Percentiles rank a stretch among this genome's conserved stretches.
phyloP scores from a whole-genome alignment of 2,113 vertebrate species.

The Aix galericulata region DNA sequence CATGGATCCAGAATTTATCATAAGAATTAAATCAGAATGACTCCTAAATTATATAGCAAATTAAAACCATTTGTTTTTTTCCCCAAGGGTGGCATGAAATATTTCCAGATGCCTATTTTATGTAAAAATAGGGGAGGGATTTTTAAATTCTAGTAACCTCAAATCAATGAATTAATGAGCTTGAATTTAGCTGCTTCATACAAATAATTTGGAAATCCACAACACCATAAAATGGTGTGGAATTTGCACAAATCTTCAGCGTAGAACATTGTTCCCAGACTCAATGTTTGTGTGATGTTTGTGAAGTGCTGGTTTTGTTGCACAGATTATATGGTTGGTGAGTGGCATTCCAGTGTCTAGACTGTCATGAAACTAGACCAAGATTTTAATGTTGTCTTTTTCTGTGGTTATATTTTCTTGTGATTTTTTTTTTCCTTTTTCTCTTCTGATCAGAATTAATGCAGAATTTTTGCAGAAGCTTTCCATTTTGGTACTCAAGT shows the following conservation, averaged over 20 bases:
- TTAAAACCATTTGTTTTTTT: background rate
- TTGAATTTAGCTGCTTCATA: conserved; percentile 55
- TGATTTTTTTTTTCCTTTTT: background rate
- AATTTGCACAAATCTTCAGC: conserved; percentile 48
- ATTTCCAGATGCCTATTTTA: conserved; percentile 6
- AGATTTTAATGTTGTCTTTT: conserved; percentile 27
- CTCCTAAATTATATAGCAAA: background rate
- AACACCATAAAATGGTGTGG: conserved; percentile 20
- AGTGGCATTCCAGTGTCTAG: conserved; percentile 56
- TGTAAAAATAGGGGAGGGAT: conserved; percentile 20
- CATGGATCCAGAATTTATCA: background rate
- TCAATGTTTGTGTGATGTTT: conserved; percentile 22
- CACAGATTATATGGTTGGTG: conserved; percentile 25
- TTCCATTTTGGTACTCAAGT: background rate
- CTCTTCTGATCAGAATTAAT: background rate
- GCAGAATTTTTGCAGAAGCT: conserved; percentile 11
- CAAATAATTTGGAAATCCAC: conserved; percentile 22
- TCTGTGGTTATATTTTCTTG: conserved; percentile 30
- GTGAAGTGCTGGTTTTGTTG: conserved; percentile 38
- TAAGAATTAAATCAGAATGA: conserved; percentile 10
- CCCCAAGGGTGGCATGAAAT: background rate
- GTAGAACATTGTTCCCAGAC: conserved; percentile 29
- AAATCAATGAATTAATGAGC: background rate
- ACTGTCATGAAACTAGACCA: conserved; percentile 3
- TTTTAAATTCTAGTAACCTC: background rate